Base-by-base conservation (phyloP, 2,888 invertebrate species). In the Eudasyphora cyanicolor region DNA sequence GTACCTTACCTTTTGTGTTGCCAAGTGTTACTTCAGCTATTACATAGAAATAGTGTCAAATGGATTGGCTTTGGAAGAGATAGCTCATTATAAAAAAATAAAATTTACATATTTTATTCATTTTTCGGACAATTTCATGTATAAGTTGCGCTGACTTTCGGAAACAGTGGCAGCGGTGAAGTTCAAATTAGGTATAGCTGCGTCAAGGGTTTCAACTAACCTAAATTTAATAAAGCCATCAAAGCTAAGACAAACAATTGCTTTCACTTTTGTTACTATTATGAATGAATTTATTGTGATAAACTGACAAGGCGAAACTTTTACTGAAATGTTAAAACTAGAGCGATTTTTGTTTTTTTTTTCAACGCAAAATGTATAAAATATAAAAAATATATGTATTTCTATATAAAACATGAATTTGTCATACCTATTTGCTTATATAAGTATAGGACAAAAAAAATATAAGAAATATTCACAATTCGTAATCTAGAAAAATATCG, bases 251-350 rank as follows among this genome's bases (percentile, higher is more conserved):
- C 19, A 67, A 60, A 51, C 67, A 79, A 79, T 67, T 79, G 54
- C 67, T 67, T 67, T 54, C 67, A 74, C 79, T 79, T 79, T 79
- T 62, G 17, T 38, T 73, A 49, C 35, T 5, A 45, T 17, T 76
- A 49, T 24, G 14, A 32, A n/a, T n/a, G n/a, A n/a, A n/a, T n/a
- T n/a, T n/a, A n/a, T n/a, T n/a, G n/a, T n/a, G n/a, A n/a, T n/a
- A n/a, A n/a, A n/a, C n/a, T n/a, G n/a, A n/a, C n/a, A n/a, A n/a
- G n/a, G n/a, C n/a, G n/a, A n/a, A n/a, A n/a, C n/a, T n/a, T n/a
- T n/a, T n/a, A n/a, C n/a, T n/a, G n/a, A n/a, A n/a, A n/a, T n/a
- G n/a, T n/a, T n/a, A n/a, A n/a, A n/a, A n/a, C n/a, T n/a, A n/a
- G n/a, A n/a, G n/a, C n/a, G n/a, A n/a, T n/a, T n/a, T n/a, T n/a